A percentile compares a stretch with the other conserved stretches of the same genome.
Evolutionary conservation across 2,113 vertebrate genomes (phyloP).

Genomic region (Eptesicus fuscus): DNA sequence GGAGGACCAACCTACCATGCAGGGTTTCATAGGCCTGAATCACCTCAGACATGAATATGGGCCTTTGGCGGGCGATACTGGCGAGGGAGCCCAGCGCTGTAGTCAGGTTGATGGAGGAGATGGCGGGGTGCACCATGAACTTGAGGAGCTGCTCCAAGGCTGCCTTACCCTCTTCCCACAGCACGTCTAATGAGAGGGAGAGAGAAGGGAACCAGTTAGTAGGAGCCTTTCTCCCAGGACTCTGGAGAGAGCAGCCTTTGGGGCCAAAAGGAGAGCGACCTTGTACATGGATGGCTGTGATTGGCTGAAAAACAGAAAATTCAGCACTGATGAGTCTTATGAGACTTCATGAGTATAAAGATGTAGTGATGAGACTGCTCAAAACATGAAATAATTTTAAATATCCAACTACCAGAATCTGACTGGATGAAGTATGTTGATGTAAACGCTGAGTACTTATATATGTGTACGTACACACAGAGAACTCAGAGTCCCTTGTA

Average conservation of each 20-base stretch:
- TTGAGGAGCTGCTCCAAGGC: conserved; percentile 94
- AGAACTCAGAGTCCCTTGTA: neutral
- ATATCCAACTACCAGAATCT: neutral
- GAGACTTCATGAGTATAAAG: neutral
- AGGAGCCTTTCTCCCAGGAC: neutral
- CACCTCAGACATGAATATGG: conserved; percentile 98
- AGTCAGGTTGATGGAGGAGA: conserved; percentile 97
- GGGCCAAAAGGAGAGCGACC: neutral
- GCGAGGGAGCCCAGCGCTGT: conserved; percentile 93
- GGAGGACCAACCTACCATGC: conserved; percentile 82
- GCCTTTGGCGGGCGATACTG: conserved; percentile 92
- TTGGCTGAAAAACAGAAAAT: neutral
- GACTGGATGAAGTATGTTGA: neutral
- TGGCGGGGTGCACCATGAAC: conserved; percentile 97
- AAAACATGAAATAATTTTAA: neutral
- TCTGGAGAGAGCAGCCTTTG: neutral
- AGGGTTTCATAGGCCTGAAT: conserved; percentile 95
- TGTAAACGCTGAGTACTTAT: neutral
- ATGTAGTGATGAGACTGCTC: neutral
- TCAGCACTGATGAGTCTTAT: neutral
- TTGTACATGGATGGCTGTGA: neutral
- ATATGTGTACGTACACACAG: accelerated
- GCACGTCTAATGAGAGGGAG: conserved; percentile 76
- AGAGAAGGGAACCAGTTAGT: neutral
- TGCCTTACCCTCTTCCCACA: conserved; percentile 90